Percentiles rank a stretch among this genome's conserved stretches.
Conservation (phyloP, 2,888 invertebrate species). For the Xylota sylvarum region DNA sequence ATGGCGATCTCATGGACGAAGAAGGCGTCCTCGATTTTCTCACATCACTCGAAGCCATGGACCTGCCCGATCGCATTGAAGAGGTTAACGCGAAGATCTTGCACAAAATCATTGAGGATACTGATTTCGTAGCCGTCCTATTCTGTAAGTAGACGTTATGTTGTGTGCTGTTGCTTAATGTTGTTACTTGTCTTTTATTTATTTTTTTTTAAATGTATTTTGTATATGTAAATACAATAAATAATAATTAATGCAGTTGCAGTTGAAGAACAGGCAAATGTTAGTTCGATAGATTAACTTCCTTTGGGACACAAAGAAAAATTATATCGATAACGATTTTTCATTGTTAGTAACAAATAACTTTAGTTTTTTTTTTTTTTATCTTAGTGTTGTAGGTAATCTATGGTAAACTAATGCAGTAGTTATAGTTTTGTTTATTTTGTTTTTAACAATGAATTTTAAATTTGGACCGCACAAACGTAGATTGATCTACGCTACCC, state of each 20-base stretch:
- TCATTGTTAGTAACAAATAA: slow-evolving; percentile 48
- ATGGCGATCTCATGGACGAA: slow-evolving; percentile 98
- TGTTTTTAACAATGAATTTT: slow-evolving; percentile 38
- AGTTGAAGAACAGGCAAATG: slow-evolving; percentile 79
- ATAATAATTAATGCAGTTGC: slow-evolving; percentile 83
- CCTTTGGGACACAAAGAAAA: slow-evolving; percentile 40
- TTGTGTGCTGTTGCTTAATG: slow-evolving; percentile 45
- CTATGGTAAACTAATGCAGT: slow-evolving; percentile 58
- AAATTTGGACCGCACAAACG: slow-evolving; percentile 40
- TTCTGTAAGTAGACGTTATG: slow-evolving; percentile 92
- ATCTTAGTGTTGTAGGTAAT: slow-evolving; percentile 47
- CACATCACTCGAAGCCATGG: slow-evolving; percentile 97
- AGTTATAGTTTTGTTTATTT: slow-evolving; percentile 35
- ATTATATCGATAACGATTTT: slow-evolving; percentile 12
- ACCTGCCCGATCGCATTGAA: slow-evolving; percentile 96
- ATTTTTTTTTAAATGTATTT: slow-evolving; percentile 38
- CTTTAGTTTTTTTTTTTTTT: slow-evolving; percentile 24
- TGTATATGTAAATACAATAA: slow-evolving; percentile 53
- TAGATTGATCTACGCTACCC: slow-evolving; percentile 51
- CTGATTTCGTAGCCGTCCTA: slow-evolving; percentile 95
- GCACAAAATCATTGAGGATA: slow-evolving; percentile 95
- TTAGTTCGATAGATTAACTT: slow-evolving; percentile 39
- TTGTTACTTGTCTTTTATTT: slow-evolving; percentile 20
- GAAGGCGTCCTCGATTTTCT: slow-evolving; percentile 96
- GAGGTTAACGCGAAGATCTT: slow-evolving; percentile 97